These are phyloP conservation scores for Clarias platycephalus DNA, from an alignment of 2,797 vertebrate species.

Conservation along the genomic window DNA sequence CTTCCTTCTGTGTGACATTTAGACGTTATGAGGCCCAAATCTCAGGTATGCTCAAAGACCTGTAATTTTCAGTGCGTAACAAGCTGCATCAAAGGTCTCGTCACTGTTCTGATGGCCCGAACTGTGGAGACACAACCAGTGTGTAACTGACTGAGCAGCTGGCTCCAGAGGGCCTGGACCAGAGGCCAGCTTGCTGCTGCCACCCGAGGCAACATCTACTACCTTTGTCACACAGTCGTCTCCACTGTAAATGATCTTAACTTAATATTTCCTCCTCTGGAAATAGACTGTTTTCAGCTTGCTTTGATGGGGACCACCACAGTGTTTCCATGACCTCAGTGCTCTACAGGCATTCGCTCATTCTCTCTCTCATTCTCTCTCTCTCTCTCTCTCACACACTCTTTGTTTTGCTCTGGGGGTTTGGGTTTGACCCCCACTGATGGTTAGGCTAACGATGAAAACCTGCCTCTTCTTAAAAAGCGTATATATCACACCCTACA, in stretches of 20 bases:
- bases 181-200: conserved; percentile 12
- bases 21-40: conserved; percentile 61
- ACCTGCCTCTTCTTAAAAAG: conserved; percentile 75
- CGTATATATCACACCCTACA: conserved; percentile 71
- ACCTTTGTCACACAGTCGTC: conserved; percentile 51
- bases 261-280: conserved; percentile 68
- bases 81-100: conserved; percentile 63
- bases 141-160: conserved; percentile 9
- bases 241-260: conserved; percentile 64
- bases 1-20: conserved; percentile 53
- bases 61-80: conserved; percentile 64
- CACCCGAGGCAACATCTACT: conserved; percentile 22
- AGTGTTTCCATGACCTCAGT: conserved; percentile 65
- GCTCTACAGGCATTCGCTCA: conserved; percentile 26
- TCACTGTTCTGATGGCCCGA: conserved; percentile 40
- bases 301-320: conserved; percentile 70
- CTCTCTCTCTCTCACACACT: neutral
- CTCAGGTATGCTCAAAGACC: conserved; percentile 60
- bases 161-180: conserved; percentile 49
- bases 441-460: conserved; percentile 76
- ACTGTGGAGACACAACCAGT: conserved; percentile 21
- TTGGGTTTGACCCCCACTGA: conserved; percentile 50
- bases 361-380: conserved; percentile 23
- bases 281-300: conserved; percentile 71
- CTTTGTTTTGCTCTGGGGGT: conserved; percentile 47